Percentiles rank a stretch among this genome's conserved stretches.
These are phyloP conservation scores for Motacilla tschutschensis DNA, from an alignment of 2,113 vertebrate genomes.

Conservation along the genomic window DNA sequence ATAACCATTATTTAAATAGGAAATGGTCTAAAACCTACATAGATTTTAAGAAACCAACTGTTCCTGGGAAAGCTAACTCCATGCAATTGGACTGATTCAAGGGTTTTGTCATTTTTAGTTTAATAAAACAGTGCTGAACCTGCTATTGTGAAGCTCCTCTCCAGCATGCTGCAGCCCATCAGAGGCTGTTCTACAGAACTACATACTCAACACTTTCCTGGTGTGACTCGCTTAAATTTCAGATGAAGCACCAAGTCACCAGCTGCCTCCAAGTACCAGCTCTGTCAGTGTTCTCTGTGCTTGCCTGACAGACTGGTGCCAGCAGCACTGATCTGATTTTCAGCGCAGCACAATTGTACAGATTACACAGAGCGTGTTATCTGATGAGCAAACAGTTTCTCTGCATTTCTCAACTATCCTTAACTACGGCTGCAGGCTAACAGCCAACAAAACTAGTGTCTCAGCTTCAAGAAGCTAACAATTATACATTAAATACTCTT, in stretches of 20 bases:
- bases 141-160: neutral
- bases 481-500: neutral
- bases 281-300: neutral
- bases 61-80: neutral
- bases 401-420: neutral
- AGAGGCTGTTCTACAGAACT: neutral
- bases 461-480: neutral
- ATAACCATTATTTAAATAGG: neutral
- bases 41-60: neutral
- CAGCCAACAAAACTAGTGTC: neutral
- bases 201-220: neutral
- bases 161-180: neutral
- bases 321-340: neutral
- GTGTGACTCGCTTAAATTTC: neutral
- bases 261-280: neutral
- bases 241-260: neutral
- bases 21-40: rapidly evolving
- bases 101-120: neutral
- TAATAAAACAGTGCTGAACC: neutral
- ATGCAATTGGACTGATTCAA: rapidly evolving
- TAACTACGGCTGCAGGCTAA: neutral
- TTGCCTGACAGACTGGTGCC: neutral
- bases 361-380: neutral
- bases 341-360: neutral
- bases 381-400: neutral